Evolutionary conservation across 2,888 invertebrate genomes (phyloP).

Genomic region (Melipona bicolor): DNA sequence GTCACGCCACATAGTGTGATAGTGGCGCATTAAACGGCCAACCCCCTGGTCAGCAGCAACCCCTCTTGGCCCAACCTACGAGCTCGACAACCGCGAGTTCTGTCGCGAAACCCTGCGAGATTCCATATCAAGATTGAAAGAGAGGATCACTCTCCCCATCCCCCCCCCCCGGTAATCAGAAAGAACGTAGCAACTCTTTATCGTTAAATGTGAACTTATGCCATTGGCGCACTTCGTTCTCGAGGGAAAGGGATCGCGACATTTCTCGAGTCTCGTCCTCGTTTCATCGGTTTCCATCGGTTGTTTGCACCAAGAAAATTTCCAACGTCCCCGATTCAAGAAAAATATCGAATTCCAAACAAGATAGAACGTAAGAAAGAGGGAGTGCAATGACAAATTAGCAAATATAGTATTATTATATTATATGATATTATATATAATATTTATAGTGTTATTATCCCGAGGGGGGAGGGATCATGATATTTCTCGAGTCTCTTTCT

Average conservation of each 20-base stretch:
- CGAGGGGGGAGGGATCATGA: neutral
- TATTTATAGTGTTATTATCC: no score
- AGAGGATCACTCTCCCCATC: neutral
- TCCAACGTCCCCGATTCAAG: no score
- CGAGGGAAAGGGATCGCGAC: neutral
- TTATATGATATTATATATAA: no score
- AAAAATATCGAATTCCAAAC: no score
- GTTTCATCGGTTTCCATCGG: no score
- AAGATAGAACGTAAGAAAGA: no score
- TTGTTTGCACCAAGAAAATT: no score
- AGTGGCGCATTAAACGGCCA: constrained; percentile 71
- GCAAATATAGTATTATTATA: no score
- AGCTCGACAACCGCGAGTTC: neutral
- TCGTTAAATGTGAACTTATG: neutral
- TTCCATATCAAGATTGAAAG: constrained; percentile 36
- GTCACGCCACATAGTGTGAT: constrained; percentile 79
- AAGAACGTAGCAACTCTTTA: neutral
- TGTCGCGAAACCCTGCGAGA: neutral
- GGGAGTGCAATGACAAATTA: no score
- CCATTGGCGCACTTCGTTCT: neutral
- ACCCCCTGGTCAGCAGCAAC: constrained; percentile 43
- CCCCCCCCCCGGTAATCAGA: neutral
- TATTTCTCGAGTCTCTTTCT: neutral
- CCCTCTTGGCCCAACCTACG: constrained; percentile 55
- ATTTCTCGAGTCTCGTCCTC: neutral